Conservation (phyloP, 2,113 vertebrate species). For the Eubucco bourcierii region DNA sequence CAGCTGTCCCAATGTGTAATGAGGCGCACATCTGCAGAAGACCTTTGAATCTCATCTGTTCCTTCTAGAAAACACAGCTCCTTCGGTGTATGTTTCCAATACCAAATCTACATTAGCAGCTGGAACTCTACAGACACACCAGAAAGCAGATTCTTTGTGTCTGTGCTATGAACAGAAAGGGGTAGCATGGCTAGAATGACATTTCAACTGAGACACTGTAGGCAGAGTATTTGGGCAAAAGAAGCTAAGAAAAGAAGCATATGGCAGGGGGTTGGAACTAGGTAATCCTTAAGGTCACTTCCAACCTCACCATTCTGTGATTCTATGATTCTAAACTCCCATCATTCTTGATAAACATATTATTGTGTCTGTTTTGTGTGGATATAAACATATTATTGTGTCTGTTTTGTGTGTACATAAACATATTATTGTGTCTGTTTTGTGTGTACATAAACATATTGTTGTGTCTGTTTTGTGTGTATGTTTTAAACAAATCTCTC, state of each 20-base stretch:
- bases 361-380: neutral
- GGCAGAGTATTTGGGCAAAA: neutral
- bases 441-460: accelerated
- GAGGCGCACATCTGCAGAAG: neutral
- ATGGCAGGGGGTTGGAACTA: no score
- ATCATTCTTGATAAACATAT: neutral
- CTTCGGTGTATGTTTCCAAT: neutral
- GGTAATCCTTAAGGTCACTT: no score
- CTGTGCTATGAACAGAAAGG: neutral
- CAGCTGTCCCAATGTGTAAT: neutral
- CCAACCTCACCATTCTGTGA: no score
- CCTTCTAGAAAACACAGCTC: neutral
- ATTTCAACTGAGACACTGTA: neutral
- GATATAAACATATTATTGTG: no score
- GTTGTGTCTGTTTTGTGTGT: neutral
- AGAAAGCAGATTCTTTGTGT: neutral
- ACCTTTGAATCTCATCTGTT: neutral
- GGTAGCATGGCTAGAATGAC: neutral
- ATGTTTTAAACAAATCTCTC: neutral
- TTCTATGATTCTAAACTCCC: no score
- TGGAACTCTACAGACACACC: neutral
- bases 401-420: neutral
- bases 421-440: neutral
- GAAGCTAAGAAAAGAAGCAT: no score
- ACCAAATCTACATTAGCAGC: accelerated